Conservation (phyloP, 1,140 invertebrate genomes). For the Trachelipus rathkii region DNA sequence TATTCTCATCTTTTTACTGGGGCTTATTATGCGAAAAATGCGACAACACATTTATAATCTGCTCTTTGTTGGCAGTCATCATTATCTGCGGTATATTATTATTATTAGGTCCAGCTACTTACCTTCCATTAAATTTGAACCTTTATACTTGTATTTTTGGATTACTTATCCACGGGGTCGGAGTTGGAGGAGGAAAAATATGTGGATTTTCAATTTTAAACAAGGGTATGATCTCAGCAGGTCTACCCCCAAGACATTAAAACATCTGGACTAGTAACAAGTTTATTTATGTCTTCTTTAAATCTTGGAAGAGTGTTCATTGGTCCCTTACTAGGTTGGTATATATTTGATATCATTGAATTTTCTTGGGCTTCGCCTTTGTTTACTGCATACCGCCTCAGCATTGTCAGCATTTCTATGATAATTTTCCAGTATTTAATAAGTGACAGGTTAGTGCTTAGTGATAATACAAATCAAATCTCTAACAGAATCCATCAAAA, state of each 20-base stretch:
- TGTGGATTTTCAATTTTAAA: slow-evolving; percentile 74
- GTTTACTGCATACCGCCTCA: neutral
- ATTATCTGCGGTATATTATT: slow-evolving; percentile 63
- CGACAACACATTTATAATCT: slow-evolving; percentile 63
- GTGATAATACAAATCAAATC: too few species aligned
- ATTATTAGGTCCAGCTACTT: slow-evolving; percentile 64
- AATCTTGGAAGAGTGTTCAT: slow-evolving; percentile 80
- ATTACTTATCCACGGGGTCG: slow-evolving; percentile 70
- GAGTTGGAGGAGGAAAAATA: slow-evolving; percentile 73
- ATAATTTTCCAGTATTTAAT: neutral
- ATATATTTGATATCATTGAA: slow-evolving; percentile 67
- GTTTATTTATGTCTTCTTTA: slow-evolving; percentile 78
- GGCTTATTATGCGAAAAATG: slow-evolving; percentile 71
- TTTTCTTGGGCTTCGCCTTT: slow-evolving; percentile 58
- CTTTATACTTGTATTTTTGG: slow-evolving; percentile 57
- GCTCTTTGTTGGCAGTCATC: slow-evolving; percentile 62
- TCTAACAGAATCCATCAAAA: too few species aligned
- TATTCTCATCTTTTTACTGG: slow-evolving; percentile 71
- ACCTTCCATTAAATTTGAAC: slow-evolving; percentile 31
- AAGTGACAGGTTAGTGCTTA: too few species aligned
- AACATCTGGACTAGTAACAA: slow-evolving; percentile 76
- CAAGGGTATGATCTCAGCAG: slow-evolving; percentile 63
- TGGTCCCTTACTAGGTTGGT: slow-evolving; percentile 70
- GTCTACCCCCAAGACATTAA: slow-evolving; percentile 72
- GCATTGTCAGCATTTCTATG: neutral